Base-by-base conservation (phyloP, 2,113 vertebrate species). In the Lontra canadensis region DNA sequence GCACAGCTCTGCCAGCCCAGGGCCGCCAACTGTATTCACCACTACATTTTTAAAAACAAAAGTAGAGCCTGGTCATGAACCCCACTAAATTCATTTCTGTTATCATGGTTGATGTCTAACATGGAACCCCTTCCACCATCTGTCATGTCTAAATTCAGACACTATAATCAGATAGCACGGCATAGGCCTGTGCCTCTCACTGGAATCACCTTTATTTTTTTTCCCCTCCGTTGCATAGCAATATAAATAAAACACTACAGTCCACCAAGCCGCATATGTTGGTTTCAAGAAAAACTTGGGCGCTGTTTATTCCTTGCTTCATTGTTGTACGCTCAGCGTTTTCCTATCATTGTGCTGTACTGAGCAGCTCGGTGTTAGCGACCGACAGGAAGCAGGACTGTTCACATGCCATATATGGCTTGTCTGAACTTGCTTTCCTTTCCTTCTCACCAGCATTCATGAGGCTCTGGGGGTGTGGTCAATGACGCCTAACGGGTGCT, bases 201-300 rank as follows among this genome's bases (percentile, higher is more conserved):
- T 82, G 96, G 96, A 96, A 96, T 96, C 96, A 95, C 96, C 94
- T 96, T 95, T 65, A 63, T 87, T 63, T 92, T 67, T 93, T 92
- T 73, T 15, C 52, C 44, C 49, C 86, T 90, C 81, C 0, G 94
- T 97, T 97, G 97, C 98, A 96, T 98, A 98, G 98, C 96, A 98
- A 98, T 97, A 84, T 91, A 98, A 98, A 98, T 98, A 98, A 98
- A 97, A 94, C 94, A 95, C 55, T 73, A 31, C 94, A 90, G 84
- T 61, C 92, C 93, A 94, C 90, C 94, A 79, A 85, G 95, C 96
- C 95, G 7, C 97, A 81, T 52, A 49, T 87, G 95, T 88, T 78
- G 95, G 91, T 94, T 97, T 96, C 96, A 76, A 97, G 96, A 88
- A 90, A 95, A 94, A 63, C 96, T 83, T 86, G 86, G 78, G 90